A percentile compares a stretch with the other conserved stretches of the same genome.
phyloP scores from a whole-genome alignment of 2,888 invertebrate species.

The Rotaria magnacalcarata region DNA sequence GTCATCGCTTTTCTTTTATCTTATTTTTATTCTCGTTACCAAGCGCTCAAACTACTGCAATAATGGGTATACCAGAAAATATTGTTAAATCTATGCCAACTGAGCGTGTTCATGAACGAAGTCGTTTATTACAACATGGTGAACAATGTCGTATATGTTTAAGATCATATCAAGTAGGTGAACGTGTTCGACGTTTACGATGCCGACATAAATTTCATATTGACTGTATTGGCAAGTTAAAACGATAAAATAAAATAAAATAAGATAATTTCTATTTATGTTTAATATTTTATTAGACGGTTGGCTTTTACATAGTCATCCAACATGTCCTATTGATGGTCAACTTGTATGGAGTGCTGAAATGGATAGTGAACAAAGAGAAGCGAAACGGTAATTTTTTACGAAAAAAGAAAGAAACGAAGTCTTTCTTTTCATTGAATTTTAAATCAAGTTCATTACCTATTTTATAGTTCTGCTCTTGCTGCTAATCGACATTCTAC shows the following conservation, averaged over 20 bases:
- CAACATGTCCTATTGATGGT: conserved; percentile 58
- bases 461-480: background rate
- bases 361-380: conserved; percentile 41
- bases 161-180: conserved; percentile 51
- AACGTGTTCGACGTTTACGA: conserved; percentile 54
- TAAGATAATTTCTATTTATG: background rate
- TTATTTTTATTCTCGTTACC: background rate
- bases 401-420: background rate
- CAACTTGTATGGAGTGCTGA: conserved; percentile 50
- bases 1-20: background rate
- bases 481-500: background rate
- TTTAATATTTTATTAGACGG: background rate
- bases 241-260: too few species aligned
- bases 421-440: too few species aligned
- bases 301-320: conserved; percentile 57
- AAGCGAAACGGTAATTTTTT: conserved; percentile 25
- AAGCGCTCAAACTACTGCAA: conserved; percentile 48
- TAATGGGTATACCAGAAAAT: conserved; percentile 53
- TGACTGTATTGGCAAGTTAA: conserved; percentile 56
- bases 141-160: conserved; percentile 58
- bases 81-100: conserved; percentile 52
- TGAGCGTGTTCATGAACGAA: conserved; percentile 53
- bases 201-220: conserved; percentile 58
- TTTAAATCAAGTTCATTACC: too few species aligned
- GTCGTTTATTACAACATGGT: conserved; percentile 53